Evolutionary conservation across 2,888 invertebrate genomes (phyloP), one percentile per base, ranked within the genome.

Genomic region (Archips xylosteana): DNA sequence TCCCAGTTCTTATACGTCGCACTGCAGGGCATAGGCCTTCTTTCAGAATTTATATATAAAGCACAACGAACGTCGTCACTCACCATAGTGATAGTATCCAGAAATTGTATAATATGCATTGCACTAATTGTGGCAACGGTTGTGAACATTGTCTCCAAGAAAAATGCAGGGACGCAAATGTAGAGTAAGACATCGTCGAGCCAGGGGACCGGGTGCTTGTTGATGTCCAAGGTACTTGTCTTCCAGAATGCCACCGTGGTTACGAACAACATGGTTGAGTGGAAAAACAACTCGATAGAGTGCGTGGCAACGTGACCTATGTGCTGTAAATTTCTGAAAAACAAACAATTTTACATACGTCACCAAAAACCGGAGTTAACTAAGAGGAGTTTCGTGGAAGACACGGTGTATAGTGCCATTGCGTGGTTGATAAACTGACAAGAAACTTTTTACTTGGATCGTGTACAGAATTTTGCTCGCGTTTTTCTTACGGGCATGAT

Each of bases 151-250:
- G 95, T 94, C 81, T 95, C 95, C 23, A 95, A 84, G 81, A 96
- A 95, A 83, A 95, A 96, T 51, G 95, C 95, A 0, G 96, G 96
- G 34, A 96, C 89, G 62, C 95, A 95, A 61, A 96, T 91, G 79
- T 95, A 95, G 4, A 96, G 87, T 15, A 96, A 83, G 6, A 96
- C 87, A 79, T 96, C 95, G 80, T 96, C 96, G 61, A 96, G 85
- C 61, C 92, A 82, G 10, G 95, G 94, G 32, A 95, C 89, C 39
- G 94, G 92, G 73, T 92, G 91, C 60, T 84, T 86, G 79, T 95
- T 95, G 47, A 95, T 83, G 81, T 96, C 95, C 74, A 96, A 83
- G 78, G 91, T 91, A 2, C 91, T 89, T 61, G 95, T 94, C 83
- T 95, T 94, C 15, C 88, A 83, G 81, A 95, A 96, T 1, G 95